Evolutionary conservation across 2,797 vertebrate genomes (phyloP).

Genomic region (Lacerta agilis): DNA sequence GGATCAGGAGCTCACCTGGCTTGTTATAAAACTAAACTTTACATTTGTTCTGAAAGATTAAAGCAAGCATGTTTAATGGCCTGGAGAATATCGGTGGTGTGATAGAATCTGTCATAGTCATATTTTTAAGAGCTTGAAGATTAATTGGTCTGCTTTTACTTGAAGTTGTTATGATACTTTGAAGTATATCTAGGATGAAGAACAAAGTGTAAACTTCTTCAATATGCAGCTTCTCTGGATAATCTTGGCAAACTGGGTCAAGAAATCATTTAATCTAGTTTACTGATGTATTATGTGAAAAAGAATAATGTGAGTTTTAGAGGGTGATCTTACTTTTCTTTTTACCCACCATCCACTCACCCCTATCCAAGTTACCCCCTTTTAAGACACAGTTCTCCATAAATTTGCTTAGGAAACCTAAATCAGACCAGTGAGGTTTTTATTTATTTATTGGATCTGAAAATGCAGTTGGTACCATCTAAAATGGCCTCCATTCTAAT

Average conservation of each 20-base stretch:
- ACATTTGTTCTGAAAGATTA: slow-evolving; percentile 18
- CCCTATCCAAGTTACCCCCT: not conserved
- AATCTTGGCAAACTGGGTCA: not conserved
- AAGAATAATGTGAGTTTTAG: not conserved
- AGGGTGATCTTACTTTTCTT: slow-evolving; percentile 11
- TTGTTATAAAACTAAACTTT: not conserved
- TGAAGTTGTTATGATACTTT: slow-evolving; percentile 19
- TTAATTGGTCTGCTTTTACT: slow-evolving; percentile 26
- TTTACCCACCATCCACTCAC: slow-evolving; percentile 20
- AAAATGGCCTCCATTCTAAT: not conserved
- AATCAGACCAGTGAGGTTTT: not conserved
- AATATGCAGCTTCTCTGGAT: not conserved
- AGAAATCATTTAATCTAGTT: slow-evolving; percentile 12
- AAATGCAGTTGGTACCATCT: not conserved
- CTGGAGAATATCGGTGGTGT: slow-evolving; percentile 2
- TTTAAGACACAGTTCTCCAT: not conserved
- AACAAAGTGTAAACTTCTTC: slow-evolving; percentile 36
- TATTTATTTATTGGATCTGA: not conserved
- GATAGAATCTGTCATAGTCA: slow-evolving; percentile 22
- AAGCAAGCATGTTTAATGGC: not conserved
- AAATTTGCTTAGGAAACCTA: not conserved
- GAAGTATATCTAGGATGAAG: slow-evolving; percentile 7
- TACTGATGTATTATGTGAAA: not conserved
- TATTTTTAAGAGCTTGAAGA: slow-evolving; percentile 18
- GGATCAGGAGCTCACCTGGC: not conserved